Base-by-base conservation (phyloP, 2,888 invertebrate species). In the Pardosa pseudoannulata region DNA sequence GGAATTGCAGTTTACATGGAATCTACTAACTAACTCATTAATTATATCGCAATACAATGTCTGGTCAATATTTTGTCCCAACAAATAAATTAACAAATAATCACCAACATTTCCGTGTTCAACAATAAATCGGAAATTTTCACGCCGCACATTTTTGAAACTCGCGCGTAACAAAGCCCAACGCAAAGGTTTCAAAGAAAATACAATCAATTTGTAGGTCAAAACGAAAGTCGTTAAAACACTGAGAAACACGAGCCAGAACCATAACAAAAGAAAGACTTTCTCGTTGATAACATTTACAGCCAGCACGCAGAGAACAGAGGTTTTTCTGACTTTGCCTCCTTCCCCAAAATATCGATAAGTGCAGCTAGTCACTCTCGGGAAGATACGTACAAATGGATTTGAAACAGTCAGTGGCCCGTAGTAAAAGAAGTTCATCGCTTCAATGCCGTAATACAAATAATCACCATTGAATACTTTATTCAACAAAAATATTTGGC, bases 81-180 rank as follows among this genome's bases (percentile, higher is more conserved):
- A 94, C 94, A 97, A 96, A 93, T 97, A 82, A 28, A 97, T 93
- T 16, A 97, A 93, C 96, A 97, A 97, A 97, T 97, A 97, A 91
- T 97, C 97, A 0, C 97, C 97, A 76, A 96, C 92, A 91, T 97
- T 97, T 93, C 96, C 96, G 91, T 96, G 94, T 89, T 96, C 94
- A 90, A 97, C 96, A 91, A 97, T 96, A 89, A 96, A 95, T 93
- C 97, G 96, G 90, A 97, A 95, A 90, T 96, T 96, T 92, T 97
- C 97, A 90, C 95, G 94, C 90, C 95, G 94, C 90, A 97, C 95
- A 91, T 97, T 94, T 89, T 95, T 93, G 93, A 96, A 97, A 90
- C 97, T 94, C 93, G 96, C 94, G 90, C 96, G 94, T 92, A 97
- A 94, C 92, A 97, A 94, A 93, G 97, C 96, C 89, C 97, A 96